A percentile compares a stretch with the other conserved stretches of the same genome.
Conservation (phyloP, 2,113 vertebrate genomes). For the Gracilinanus agilis region DNA sequence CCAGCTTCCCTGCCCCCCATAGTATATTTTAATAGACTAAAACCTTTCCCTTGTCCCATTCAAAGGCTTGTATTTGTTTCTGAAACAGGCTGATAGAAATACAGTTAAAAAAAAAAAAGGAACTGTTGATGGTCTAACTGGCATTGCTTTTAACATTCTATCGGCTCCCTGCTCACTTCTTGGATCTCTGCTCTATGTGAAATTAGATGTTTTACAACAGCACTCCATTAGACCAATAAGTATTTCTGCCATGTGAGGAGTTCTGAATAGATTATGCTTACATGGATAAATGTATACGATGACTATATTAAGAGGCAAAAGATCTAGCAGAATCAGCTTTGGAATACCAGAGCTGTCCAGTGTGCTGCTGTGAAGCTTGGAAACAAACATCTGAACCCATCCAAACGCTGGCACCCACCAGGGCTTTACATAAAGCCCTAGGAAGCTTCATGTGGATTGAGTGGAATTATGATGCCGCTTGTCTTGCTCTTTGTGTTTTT, state of each 20-base stretch:
- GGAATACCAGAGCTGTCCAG: conserved; percentile 56
- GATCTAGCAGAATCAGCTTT: conserved; percentile 21
- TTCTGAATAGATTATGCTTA: conserved; percentile 37
- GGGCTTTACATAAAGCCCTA: conserved; percentile 50
- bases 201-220: background rate
- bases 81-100: conserved; percentile 11
- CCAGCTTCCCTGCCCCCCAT: too few species aligned
- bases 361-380: conserved; percentile 29
- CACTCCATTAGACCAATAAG: conserved; percentile 17
- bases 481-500: conserved; percentile 55
- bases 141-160: background rate
- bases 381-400: conserved; percentile 57
- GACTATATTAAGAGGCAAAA: conserved; percentile 33
- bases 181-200: background rate
- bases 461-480: conserved; percentile 5
- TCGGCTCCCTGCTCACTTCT: background rate
- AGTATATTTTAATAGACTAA: conserved; percentile 35
- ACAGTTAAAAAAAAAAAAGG: conserved; percentile 1
- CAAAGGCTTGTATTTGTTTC: conserved; percentile 33
- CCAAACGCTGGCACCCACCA: conserved; percentile 52
- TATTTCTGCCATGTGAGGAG: conserved; percentile 6
- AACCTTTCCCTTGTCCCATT: background rate
- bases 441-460: conserved; percentile 50
- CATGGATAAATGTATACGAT: conserved; percentile 10
- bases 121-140: background rate